These are phyloP conservation scores for Stenodema calcarata DNA, from an alignment of 2,888 invertebrate species.

Conservation along the genomic window DNA sequence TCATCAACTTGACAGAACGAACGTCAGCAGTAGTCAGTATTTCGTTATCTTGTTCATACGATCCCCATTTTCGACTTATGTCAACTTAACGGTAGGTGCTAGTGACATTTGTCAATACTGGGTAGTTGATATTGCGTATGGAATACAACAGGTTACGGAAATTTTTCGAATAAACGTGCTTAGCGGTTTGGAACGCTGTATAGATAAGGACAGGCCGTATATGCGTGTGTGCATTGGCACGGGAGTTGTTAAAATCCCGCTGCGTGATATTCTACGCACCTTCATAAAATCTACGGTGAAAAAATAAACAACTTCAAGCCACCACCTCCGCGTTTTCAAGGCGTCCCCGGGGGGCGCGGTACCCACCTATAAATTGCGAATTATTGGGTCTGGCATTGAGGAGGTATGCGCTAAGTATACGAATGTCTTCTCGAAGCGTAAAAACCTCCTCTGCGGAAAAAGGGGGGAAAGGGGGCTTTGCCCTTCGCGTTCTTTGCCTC, in stretches of 20 bases:
- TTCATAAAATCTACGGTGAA: background rate
- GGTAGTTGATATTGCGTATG: no score
- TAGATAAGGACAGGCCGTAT: background rate
- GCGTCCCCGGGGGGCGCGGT: background rate
- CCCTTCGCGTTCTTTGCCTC: background rate
- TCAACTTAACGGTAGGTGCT: background rate
- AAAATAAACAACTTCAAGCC: background rate
- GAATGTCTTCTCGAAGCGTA: background rate
- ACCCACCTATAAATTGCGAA: background rate
- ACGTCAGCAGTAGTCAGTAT: background rate
- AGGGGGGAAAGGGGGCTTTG: conserved; percentile 1
- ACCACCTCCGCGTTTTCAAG: background rate
- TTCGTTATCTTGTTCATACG: background rate
- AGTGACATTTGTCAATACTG: background rate
- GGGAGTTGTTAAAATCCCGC: background rate
- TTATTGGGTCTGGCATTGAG: background rate
- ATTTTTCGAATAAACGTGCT: no score
- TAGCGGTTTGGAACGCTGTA: no score
- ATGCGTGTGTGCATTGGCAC: background rate
- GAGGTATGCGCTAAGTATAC: background rate
- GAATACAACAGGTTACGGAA: no score
- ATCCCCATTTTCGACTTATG: background rate
- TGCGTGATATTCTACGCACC: background rate
- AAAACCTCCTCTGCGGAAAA: background rate
- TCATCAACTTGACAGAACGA: background rate